Evolutionary conservation across 2,888 invertebrate genomes (phyloP).

Genomic region (Mongoloraphidia duomilia): DNA sequence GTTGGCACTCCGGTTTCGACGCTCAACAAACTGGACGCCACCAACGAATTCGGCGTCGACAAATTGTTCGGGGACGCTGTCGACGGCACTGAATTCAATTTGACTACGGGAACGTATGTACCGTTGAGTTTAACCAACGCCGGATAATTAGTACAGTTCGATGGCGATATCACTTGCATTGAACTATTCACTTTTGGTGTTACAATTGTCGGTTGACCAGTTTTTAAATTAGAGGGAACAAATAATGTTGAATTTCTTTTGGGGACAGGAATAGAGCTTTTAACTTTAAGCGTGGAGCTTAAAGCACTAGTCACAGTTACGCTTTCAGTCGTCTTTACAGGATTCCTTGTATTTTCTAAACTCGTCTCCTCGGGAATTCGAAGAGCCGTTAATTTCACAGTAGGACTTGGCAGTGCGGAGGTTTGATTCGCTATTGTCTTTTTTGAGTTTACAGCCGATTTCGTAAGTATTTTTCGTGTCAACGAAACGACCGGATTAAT

Average conservation of each 20-base stretch:
- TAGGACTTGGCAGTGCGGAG: neutral
- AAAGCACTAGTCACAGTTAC: neutral
- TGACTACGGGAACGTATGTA: constrained; percentile 32
- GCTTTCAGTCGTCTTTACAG: neutral
- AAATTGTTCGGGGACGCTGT: constrained; percentile 20
- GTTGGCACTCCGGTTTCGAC: constrained; percentile 28
- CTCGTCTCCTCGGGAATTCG: neutral
- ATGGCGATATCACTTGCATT: constrained; percentile 25
- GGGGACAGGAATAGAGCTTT: neutral
- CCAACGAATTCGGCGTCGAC: neutral
- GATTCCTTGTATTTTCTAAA: neutral
- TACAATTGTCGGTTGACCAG: constrained; percentile 5
- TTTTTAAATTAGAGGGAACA: constrained; percentile 4
- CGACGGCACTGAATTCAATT: constrained; percentile 27
- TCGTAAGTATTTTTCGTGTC: constrained; percentile 29
- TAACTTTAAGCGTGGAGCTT: neutral
- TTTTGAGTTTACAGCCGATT: constrained; percentile 33
- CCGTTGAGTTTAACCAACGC: constrained; percentile 27
- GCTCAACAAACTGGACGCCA: constrained; percentile 15
- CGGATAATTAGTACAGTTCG: constrained; percentile 26
- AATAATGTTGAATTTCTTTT: neutral
- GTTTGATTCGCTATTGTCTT: constrained; percentile 11
- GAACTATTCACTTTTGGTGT: constrained; percentile 24
- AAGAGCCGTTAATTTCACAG: neutral
- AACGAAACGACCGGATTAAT: constrained; percentile 21